These are phyloP conservation scores for Notolabrus celidotus DNA, from an alignment of 2,797 vertebrate genomes.

Conservation along the genomic window DNA sequence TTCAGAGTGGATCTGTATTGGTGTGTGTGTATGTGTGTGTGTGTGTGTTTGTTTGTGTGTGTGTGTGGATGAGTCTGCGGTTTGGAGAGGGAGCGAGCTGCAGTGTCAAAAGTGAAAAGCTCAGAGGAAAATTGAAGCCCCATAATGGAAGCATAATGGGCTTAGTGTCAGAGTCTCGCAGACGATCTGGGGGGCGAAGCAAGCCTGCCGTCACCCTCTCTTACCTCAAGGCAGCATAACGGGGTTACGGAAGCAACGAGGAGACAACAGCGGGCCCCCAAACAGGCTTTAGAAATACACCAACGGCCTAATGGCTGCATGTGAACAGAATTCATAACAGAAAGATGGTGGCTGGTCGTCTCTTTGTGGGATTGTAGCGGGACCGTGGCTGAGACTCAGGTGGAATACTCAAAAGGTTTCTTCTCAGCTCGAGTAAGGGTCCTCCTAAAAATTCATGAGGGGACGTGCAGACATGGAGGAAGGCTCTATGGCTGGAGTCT, in stretches of 20 bases:
- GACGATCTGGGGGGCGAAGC: slow-evolving; percentile 73
- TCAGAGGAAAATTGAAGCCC: slow-evolving; percentile 84
- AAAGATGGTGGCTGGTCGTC: slow-evolving; percentile 54
- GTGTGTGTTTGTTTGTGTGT: slow-evolving; percentile 46
- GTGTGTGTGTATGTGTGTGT: slow-evolving; percentile 25
- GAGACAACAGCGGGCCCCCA: slow-evolving; percentile 72
- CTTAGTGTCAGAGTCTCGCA: slow-evolving; percentile 86
- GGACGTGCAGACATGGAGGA: slow-evolving; percentile 36
- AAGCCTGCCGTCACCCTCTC: slow-evolving; percentile 78
- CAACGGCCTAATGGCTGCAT: slow-evolving; percentile 77
- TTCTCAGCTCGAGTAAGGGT: slow-evolving; percentile 38
- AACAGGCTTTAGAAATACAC: slow-evolving; percentile 80
- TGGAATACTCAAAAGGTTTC: slow-evolving; percentile 74
- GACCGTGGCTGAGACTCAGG: slow-evolving; percentile 59
- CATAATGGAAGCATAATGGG: slow-evolving; percentile 89
- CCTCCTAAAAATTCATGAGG: slow-evolving; percentile 52
- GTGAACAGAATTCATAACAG: slow-evolving; percentile 77
- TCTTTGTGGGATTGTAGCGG: slow-evolving; percentile 75
- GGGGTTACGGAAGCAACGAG: slow-evolving; percentile 77
- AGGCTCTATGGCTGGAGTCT: slow-evolving; percentile 23
- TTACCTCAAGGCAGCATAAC: slow-evolving; percentile 75
- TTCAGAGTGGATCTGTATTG: slow-evolving; percentile 60
- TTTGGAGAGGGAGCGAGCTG: slow-evolving; percentile 76
- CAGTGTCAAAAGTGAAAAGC: slow-evolving; percentile 85
- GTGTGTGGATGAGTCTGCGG: slow-evolving; percentile 62